Percentiles rank a stretch among this genome's conserved stretches.
These are phyloP conservation scores for Cantharis rustica DNA, from an alignment of 2,888 invertebrate genomes.

Conservation along the genomic window DNA sequence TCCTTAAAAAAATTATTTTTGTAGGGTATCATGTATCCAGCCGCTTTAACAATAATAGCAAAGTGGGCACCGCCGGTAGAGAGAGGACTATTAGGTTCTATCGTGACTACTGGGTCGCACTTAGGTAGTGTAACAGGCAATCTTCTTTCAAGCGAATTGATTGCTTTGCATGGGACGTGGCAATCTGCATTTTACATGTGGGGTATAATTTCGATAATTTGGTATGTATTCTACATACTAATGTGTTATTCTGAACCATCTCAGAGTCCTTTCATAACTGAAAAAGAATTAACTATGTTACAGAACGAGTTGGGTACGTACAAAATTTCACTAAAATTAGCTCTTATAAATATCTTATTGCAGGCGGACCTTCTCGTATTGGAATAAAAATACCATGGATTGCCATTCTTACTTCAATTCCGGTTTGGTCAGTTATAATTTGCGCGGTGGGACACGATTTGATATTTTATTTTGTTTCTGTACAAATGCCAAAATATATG, in stretches of 20 bases:
- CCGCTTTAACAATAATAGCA: constrained; percentile 64
- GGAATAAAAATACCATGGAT: constrained; percentile 58
- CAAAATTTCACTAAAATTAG: constrained; percentile 43
- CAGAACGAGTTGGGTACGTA: constrained; percentile 37
- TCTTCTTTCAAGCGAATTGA: constrained; percentile 9
- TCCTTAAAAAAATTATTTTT: constrained; percentile 31
- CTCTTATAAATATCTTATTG: not conserved
- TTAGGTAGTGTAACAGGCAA: constrained; percentile 51
- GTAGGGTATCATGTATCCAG: constrained; percentile 66
- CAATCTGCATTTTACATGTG: constrained; percentile 64
- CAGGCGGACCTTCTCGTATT: not conserved
- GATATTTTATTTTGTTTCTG: constrained; percentile 64
- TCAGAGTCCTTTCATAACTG: constrained; percentile 61
- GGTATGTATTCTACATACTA: constrained; percentile 57
- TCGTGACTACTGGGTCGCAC: constrained; percentile 65
- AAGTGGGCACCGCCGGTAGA: constrained; percentile 65
- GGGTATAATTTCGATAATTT: constrained; percentile 59
- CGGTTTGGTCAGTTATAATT: constrained; percentile 73
- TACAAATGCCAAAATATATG: constrained; percentile 65
- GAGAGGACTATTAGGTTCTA: constrained; percentile 61
- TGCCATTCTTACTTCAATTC: constrained; percentile 69
- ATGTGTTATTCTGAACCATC: constrained; percentile 60
- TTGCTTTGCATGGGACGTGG: constrained; percentile 60
- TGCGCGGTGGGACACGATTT: constrained; percentile 75
- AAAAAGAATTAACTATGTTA: constrained; percentile 58